Evolutionary conservation across 2,888 invertebrate species (phyloP), one percentile per base, ranked within the genome.

Genomic region (Aporophyla lueneburgensis): DNA sequence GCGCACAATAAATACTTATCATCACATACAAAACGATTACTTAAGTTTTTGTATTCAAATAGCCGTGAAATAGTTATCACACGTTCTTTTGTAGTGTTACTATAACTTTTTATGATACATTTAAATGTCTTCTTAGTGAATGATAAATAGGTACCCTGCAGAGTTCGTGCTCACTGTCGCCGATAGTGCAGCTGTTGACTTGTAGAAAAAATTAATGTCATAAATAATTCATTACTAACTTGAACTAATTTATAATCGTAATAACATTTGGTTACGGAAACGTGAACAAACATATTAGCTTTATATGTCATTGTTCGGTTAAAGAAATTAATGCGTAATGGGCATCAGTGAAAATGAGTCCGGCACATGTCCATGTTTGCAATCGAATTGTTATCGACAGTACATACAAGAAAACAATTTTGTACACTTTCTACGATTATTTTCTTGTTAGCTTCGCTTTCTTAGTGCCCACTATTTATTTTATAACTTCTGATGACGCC

Each of bases 361-460:
- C 71, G 62, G 69, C 76, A 82, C 71, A 87, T 80, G 67, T 78
- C 62, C 43, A 81, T 85, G 79, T 78, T 80, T 80, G 73, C 79
- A 83, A 84, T 80, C 76, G 78, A 84, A 87, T 76, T 76, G 81
- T 75, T 85, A 86, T 85, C 89, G 88, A 89, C 89, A 82, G 89
- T 82, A 91, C 89, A 90, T 89, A 90, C 90, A 89, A 89, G 90
- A 92, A 93, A 93, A 92, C 93, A 92, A 94, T 95, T 95, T 90
- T 89, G 85, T 91, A 93, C 93, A 94, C 95, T 95, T 95, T 95
- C 95, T 93, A 94, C 90, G 88, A 91, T 94, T 91, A 94, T 94
- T 92, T 91, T 91, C 91, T 91, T 88, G 92, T 95, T 94, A 92
- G 95, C 90, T 93, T 94, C 95, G 94, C 95, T 96, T 95, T 95